Base-by-base conservation (phyloP, 1,140 invertebrate genomes). In the Danaus melanippus region DNA sequence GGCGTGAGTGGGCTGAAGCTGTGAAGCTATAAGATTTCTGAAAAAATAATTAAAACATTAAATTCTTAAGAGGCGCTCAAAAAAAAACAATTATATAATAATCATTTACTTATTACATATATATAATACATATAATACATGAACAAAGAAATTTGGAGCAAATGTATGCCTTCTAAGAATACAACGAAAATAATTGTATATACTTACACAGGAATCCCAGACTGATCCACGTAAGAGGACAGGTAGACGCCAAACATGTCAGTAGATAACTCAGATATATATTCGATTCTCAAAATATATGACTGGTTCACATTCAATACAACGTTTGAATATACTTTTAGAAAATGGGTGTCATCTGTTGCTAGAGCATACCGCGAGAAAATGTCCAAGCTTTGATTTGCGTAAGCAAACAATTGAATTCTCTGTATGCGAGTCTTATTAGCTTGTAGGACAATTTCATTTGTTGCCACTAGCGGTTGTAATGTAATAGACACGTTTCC, bases 1-100 rank as follows among this genome's bases (percentile, higher is more conserved):
- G 0, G 95, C 94, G 76, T 92, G 91, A 0, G 91, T 94, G 0
- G 95, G 90, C 70, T 96, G 91, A 67, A 97, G 92, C 76, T 97
- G 95, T 0, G 94, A 95, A 1, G 90, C 92, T 2, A 91, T 91
- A 11, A 95, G 76, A 72, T 89, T 92, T 54, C 93, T 94, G 60
- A 40, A 84, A 86, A 43, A 56, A n/a, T n/a, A n/a, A n/a, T n/a
- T n/a, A n/a, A n/a, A n/a, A n/a, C n/a, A n/a, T n/a, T n/a, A 32
- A 32, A 32, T 32, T 32, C 21, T 32, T 32, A 32, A 32, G 21
- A 32, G 21, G 21, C 21, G 2, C 0, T 32, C 21, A 8, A 8
- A 32, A 32, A 32, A 32, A 32, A 32, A 32, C 21, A 0, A 32
- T 5, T 7, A 32, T 4, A 32, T 32, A 32, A 32, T 32, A 32